Evolutionary conservation across 37 sponge, comb jelly and placozoan genomes (phyloP), one percentile per base, ranked within the genome.

Genomic region (Chondrilla cf. caribensis): DNA sequence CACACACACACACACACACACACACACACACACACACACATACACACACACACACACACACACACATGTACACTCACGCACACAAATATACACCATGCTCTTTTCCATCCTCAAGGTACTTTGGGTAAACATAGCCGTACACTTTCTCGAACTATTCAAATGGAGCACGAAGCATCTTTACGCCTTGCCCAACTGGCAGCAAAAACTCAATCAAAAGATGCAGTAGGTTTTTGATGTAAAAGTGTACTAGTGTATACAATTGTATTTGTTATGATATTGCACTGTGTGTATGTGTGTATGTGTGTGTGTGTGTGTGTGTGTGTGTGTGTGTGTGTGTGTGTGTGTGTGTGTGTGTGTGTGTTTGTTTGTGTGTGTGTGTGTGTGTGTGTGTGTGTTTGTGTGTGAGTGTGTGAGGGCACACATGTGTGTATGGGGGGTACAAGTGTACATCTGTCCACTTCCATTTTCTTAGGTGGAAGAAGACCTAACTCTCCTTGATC

Each of bases 401-500:
- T 6, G 51, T 47, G 51, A 14, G 51, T 47, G 51, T 11, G 11
- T 47, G 51, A 14, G 51, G 6, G 51, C 51, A 47, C 51, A 11
- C 11, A 58, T 58, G 26, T 31, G 38, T 60, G 82, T 68, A n/a
- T 28, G 33, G 31, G n/a, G 64, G 41, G 58, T 58, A 38, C 62
- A 60, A 15, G 43, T 32, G 18, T n/a, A 14, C 26, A 14, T 64
- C 2, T 60, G n/a, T 24, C 33, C 22, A 26, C 68, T 54, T 22
- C 75, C 81, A 0, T 68, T 32, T 21, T 22, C 81, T 6, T 26
- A 88, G 84, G 78, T 83, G 58, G 44, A 37, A 21, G 93, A 92
- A 60, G 84, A 88, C 37, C 31, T 92, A 60, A 58, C 58, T 15
- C 58, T 29, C 14, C 71, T 60, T 15, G 85, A 93, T 44, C 93